Percentiles rank a stretch among this genome's conserved stretches.
Conservation (phyloP, 1,140 invertebrate genomes). For the Achatina immaculata region DNA sequence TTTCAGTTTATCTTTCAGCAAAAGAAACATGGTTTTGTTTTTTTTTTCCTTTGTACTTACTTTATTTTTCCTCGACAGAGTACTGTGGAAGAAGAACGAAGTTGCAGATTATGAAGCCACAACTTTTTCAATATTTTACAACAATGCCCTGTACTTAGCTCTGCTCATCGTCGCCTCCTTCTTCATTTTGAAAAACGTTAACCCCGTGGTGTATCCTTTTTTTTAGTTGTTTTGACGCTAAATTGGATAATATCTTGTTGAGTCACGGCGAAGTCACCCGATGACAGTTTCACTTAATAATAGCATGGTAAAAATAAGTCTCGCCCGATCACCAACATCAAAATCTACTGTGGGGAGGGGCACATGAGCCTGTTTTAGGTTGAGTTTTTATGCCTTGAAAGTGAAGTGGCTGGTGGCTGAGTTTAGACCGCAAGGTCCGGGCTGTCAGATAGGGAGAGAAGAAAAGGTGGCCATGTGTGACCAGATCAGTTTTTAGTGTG, state of each 20-base stretch:
- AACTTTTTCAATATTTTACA: constrained; percentile 99
- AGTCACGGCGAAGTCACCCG: constrained; percentile 30
- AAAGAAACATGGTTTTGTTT: too few relatives aligned
- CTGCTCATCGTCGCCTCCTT: constrained; percentile 95
- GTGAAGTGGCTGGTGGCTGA: too few relatives aligned
- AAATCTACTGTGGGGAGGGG: not conserved
- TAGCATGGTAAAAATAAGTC: not conserved
- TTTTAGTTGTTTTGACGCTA: too few relatives aligned
- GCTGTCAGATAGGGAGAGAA: not conserved
- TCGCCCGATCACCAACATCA: not conserved
- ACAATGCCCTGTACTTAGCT: constrained; percentile 95
- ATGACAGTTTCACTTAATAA: not conserved
- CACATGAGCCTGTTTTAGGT: not conserved
- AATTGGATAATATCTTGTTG: constrained; percentile 35
- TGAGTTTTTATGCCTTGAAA: too few relatives aligned
- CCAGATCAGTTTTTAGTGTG: too few relatives aligned
- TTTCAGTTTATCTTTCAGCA: too few relatives aligned
- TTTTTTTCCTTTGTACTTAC: too few relatives aligned
- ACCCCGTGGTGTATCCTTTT: constrained; percentile 83
- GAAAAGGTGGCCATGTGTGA: too few relatives aligned
- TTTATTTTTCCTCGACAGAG: constrained; percentile 54
- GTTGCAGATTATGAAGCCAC: constrained; percentile 99
- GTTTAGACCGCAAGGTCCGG: not conserved
- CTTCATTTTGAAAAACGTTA: constrained; percentile 90
- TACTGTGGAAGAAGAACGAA: constrained; percentile 99